Evolutionary conservation across 2,113 vertebrate species (phyloP).

Genomic region (Catagonus wagneri): DNA sequence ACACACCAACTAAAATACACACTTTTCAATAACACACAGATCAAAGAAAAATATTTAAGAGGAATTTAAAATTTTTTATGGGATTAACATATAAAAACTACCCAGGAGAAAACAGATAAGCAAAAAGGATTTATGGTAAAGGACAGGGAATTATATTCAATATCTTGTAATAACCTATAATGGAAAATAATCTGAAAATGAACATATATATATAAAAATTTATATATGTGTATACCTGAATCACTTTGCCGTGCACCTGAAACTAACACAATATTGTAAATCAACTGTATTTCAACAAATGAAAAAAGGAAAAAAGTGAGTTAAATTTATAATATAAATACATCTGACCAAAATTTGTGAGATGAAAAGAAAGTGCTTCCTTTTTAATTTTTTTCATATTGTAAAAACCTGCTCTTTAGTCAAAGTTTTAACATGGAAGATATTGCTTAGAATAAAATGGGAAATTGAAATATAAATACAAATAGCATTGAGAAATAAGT

Average conservation of each 20-base stretch:
- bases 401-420: slow-evolving; percentile 74
- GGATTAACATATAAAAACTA: no score
- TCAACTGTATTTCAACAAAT: no score
- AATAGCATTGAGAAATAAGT: slow-evolving; percentile 46
- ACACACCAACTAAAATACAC: neutral
- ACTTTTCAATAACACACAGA: neutral
- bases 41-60: neutral
- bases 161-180: no score
- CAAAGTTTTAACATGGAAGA: slow-evolving; percentile 59
- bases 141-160: no score
- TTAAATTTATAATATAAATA: neutral
- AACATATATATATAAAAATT: neutral
- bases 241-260: no score
- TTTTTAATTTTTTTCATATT: neutral
- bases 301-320: neutral
- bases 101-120: no score
- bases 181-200: no score
- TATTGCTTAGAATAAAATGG: slow-evolving; percentile 60
- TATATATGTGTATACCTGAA: neutral
- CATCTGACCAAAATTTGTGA: neutral
- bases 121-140: no score
- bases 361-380: neutral
- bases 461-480: slow-evolving; percentile 34
- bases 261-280: no score
- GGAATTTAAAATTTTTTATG: no score